These are phyloP conservation scores for Atherinosoma microstoma DNA, from an alignment of 2,797 vertebrate genomes.

Conservation along the genomic window DNA sequence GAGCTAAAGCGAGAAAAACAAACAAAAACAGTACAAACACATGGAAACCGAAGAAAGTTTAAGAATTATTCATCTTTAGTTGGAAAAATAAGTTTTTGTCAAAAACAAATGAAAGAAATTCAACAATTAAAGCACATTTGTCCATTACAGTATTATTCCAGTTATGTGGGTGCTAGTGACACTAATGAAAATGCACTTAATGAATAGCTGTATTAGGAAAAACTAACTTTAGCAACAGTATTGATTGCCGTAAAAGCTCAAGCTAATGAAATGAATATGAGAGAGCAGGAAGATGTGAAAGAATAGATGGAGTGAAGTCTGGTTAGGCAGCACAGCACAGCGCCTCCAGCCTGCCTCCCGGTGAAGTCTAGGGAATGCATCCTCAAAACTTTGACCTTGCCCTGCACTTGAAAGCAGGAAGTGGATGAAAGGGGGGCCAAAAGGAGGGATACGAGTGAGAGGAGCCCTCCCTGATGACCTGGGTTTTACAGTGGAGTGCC, in stretches of 20 bases:
- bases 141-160: conserved; percentile 74
- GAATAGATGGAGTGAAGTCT: conserved; percentile 64
- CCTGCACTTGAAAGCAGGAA: conserved; percentile 84
- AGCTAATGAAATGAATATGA: conserved; percentile 81
- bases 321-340: conserved; percentile 63
- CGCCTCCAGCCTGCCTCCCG: conserved; percentile 77
- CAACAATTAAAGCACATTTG: conserved; percentile 68
- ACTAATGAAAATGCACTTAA: conserved; percentile 80
- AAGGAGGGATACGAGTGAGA: conserved; percentile 66
- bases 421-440: conserved; percentile 69
- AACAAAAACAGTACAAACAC: conserved; percentile 28
- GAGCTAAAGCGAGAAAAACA: conserved; percentile 17
- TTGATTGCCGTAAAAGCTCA: conserved; percentile 80
- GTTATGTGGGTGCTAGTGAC: conserved; percentile 67
- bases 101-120: conserved; percentile 4
- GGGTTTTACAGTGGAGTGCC: conserved; percentile 77
- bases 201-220: conserved; percentile 72
- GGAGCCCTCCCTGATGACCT: conserved; percentile 79
- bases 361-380: conserved; percentile 78
- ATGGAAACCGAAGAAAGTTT: conserved; percentile 15
- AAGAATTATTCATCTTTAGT: neutral
- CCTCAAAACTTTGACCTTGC: conserved; percentile 85
- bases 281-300: conserved; percentile 68
- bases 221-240: conserved; percentile 76
- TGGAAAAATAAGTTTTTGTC: neutral